These are phyloP conservation scores for Polyommatus icarus DNA, from an alignment of 2,888 invertebrate species.

Conservation along the genomic window DNA sequence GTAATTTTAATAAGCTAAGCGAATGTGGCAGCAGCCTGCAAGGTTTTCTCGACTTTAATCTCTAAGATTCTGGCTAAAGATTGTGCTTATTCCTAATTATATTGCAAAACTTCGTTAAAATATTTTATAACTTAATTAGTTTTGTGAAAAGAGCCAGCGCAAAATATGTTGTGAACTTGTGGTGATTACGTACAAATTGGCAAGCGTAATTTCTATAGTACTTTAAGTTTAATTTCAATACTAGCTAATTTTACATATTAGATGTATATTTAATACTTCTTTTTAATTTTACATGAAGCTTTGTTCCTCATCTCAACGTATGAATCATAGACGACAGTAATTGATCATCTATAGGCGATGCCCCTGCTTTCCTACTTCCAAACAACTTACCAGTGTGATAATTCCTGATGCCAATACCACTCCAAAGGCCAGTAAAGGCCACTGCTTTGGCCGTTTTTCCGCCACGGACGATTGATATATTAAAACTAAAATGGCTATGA, in stretches of 20 bases:
- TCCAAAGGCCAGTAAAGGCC: slow-evolving; percentile 80
- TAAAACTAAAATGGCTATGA: slow-evolving; percentile 79
- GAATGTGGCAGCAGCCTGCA: slow-evolving; percentile 45
- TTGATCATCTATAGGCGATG: background rate
- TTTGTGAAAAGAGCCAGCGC: background rate
- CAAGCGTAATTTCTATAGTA: background rate
- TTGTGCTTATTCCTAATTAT: slow-evolving; percentile 25
- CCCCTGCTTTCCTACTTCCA: background rate
- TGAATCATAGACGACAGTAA: background rate
- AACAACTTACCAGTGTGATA: slow-evolving; percentile 80
- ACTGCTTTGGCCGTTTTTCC: slow-evolving; percentile 71
- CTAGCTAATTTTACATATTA: too few relatives aligned
- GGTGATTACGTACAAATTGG: background rate
- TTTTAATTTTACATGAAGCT: too few relatives aligned
- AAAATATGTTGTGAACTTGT: background rate
- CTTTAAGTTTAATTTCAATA: background rate
- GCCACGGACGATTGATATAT: slow-evolving; percentile 80
- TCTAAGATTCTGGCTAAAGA: slow-evolving; percentile 25
- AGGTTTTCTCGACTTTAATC: slow-evolving; percentile 41
- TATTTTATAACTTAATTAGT: slow-evolving; percentile 20
- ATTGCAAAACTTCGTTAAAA: slow-evolving; percentile 12
- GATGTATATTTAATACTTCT: too few relatives aligned
- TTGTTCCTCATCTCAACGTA: too few relatives aligned
- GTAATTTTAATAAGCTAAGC: slow-evolving; percentile 47
- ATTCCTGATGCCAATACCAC: slow-evolving; percentile 81